Evolutionary conservation across 2,113 vertebrate species (phyloP), one percentile per base, ranked within the genome.

Genomic region (Myanophis thanlyinensis): DNA sequence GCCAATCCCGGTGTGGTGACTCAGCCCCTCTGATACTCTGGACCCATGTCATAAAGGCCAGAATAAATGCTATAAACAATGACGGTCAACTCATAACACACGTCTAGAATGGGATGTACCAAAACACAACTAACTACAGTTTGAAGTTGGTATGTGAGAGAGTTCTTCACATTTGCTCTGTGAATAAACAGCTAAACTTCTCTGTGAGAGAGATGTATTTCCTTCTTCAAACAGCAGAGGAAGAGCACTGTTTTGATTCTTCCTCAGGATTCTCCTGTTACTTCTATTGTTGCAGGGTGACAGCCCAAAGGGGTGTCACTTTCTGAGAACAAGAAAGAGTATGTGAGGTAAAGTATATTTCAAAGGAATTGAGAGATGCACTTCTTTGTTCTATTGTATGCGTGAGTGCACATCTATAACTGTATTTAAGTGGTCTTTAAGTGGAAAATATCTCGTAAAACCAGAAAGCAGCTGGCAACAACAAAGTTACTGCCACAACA

Each of bases 191-290:
- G 73, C 86, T 88, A 53, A 35, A 48, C 89, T 93, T 89, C 53
- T 46, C 52, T 30, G 85, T 46, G 89, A 87, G 94, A 91, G 87
- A 25, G 90, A 8, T 88, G 94, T 94, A 95, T 93, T 87, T 93
- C 52, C 67, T 85, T 80, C n/a, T 80, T 80, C 35, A 80, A 89
- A 91, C 93, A 95, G 89, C 85, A 93, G 15, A 53, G 13, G 49
- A 91, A 94, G 48, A 95, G 93, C 62, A 40, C 6, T 94, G 56
- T 87, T 94, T 88, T 80, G 56, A 88, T 90, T 56, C 4, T 56
- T 2, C 53, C 40, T 6, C 88, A 59, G 7, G 88, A 89, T 89
- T 46, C 5, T 47, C 52, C 6, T 86, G 88, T 22, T 80, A 22
- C n/a, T 80, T 80, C 35, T 80, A 44, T 40, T 44, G 15, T 80